Evolutionary conservation across 2,797 vertebrate species (phyloP), one percentile per base, ranked within the genome.

Genomic region (Sebastes itinus): DNA sequence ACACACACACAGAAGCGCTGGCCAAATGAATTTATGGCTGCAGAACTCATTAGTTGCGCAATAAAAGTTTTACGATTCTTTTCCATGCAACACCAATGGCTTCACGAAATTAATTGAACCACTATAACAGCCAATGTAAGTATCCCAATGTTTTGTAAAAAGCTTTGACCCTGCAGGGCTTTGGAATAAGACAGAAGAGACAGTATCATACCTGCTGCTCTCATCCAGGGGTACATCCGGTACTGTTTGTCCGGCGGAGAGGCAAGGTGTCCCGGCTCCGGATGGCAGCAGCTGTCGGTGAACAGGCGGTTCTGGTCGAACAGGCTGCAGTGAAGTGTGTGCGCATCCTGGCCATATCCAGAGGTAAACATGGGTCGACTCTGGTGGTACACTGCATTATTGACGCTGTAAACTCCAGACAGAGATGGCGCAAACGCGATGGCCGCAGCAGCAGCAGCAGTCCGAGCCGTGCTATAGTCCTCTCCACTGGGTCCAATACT

Each of bases 41-140:
- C 88, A 92, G 90, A 95, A 94, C 92, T 95, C 94, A 95, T 95
- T 95, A 96, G 93, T 90, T 94, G 91, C 89, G 89, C 92, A 95
- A 96, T 98, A 98, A 98, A 98, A 97, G 94, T 97, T 98, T 98
- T 97, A 98, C 96, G 97, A 95, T 97, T 97, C 96, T 96, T 97
- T 96, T 96, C 96, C 96, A 96, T 96, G 96, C 96, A 97, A 97
- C 96, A 95, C 95, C 95, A 94, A 95, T 95, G 96, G 95, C 94
- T 96, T 95, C 95, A 92, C 86, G 80, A 94, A 96, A 96, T 95
- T 96, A 97, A 97, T 96, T 96, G 96, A 97, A 96, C 92, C 95
- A 94, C 95, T 95, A 38, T 38, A 93, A 96, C 94, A 92, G 90
- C 91, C 90, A 92, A 62, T 77, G 88, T 89, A 87, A 90, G 85